Percentiles rank a stretch among this genome's conserved stretches.
These are phyloP conservation scores for Pithys albifrons DNA, from an alignment of 2,113 vertebrate species.

Conservation along the genomic window DNA sequence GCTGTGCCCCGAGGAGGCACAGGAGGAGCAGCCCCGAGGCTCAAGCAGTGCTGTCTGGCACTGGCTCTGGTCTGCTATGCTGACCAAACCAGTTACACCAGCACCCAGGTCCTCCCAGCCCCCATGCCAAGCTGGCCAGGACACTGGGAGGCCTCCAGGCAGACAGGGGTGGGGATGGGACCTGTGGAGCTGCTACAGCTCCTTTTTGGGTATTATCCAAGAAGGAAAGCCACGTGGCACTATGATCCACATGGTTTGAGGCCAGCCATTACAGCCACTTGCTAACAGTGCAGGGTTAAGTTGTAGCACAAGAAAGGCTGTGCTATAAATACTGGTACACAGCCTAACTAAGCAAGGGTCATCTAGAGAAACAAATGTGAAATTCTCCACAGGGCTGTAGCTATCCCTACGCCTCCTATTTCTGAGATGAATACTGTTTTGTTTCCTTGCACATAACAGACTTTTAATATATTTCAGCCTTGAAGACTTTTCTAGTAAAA, in stretches of 20 bases:
- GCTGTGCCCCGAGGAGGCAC: rapidly evolving
- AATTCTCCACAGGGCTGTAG: background rate
- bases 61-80: background rate
- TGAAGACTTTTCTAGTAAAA: background rate
- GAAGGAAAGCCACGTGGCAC: background rate
- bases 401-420: background rate
- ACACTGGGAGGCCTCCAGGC: background rate
- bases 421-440: background rate
- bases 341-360: background rate
- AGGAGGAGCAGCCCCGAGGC: background rate
- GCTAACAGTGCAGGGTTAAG: background rate
- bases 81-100: slow-evolving; percentile 51
- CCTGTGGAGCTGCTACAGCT: background rate
- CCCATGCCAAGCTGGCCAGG: rapidly evolving
- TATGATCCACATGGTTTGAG: rapidly evolving
- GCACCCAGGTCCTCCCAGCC: background rate
- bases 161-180: background rate
- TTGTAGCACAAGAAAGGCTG: background rate
- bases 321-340: background rate
- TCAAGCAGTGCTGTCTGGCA: background rate
- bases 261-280: background rate
- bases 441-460: background rate
- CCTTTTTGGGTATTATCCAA: background rate
- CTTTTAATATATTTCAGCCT: background rate
- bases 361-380: background rate